Percentiles rank a stretch among this genome's conserved stretches.
Conservation (phyloP, 2,888 invertebrate genomes). For the Drosophila borborema region DNA sequence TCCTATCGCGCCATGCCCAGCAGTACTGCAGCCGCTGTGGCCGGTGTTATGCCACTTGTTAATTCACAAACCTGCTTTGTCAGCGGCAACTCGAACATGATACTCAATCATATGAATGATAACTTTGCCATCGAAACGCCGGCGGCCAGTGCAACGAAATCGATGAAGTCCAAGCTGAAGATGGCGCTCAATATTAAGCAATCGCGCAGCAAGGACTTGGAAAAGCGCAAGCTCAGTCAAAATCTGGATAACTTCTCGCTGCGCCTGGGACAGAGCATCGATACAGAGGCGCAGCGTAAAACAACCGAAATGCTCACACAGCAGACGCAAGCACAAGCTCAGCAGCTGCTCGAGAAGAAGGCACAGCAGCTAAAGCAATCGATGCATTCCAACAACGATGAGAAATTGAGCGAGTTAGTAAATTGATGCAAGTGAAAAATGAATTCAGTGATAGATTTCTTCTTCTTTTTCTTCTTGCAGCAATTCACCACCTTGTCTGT, state of each 20-base stretch:
- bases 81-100: slow-evolving; percentile 84
- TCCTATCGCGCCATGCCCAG: slow-evolving; percentile 60
- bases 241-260: slow-evolving; percentile 85
- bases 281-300: slow-evolving; percentile 71
- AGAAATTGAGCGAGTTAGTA: slow-evolving; percentile 80
- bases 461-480: slow-evolving; percentile 48
- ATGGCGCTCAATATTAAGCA: slow-evolving; percentile 49
- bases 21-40: slow-evolving; percentile 5
- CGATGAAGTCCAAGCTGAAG: slow-evolving; percentile 39
- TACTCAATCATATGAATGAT: slow-evolving; percentile 84
- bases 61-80: slow-evolving; percentile 82
- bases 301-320: slow-evolving; percentile 68
- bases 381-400: slow-evolving; percentile 77
- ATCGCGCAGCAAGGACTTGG: slow-evolving; percentile 82
- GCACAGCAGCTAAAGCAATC: slow-evolving; percentile 65
- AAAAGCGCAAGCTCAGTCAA: slow-evolving; percentile 85
- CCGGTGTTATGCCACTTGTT: slow-evolving; percentile 52
- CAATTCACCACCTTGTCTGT: slow-evolving; percentile 83
- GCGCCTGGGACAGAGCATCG: slow-evolving; percentile 81
- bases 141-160: slow-evolving; percentile 20
- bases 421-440: not conserved
- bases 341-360: slow-evolving; percentile 37
- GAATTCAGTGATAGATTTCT: not conserved
- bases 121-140: slow-evolving; percentile 73
- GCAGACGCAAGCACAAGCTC: slow-evolving; percentile 50